Base-by-base conservation (phyloP, 2,888 invertebrate species). In the Caenorhabditis macrosperma region DNA sequence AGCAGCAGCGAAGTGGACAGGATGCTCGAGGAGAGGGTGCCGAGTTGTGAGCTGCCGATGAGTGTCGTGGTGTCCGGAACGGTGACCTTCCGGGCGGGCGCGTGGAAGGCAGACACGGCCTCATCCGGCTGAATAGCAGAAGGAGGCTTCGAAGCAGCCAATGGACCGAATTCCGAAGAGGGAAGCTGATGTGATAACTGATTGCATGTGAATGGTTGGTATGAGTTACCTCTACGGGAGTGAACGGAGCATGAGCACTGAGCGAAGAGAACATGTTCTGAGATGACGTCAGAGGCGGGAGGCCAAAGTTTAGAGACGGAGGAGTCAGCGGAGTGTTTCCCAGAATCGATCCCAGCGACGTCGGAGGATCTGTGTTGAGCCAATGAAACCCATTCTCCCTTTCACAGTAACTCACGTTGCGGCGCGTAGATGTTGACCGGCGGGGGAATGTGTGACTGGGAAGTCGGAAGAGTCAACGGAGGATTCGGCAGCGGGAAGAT, bases 91-190 rank as follows among this genome's bases (percentile, higher is more conserved):
- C 61, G 33, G 2, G 60, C 12, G 9, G 55, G 67, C 1, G 60
- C 50, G 24, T 63, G 64, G 72, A 61, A 77, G 5, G 81, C 81
- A 0, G 81, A 77, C n/a, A 77, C 22, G 0, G 60, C 44, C 2
- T 75, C 75, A 5, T 50, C 22, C 33, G 66, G 66, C 33, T 63
- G 71, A 22, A 69, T 61, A 7, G 54, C 46, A 6, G 50, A 44
- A 2, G 82, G 78, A 15, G 80, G 79, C 41, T 85, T 83, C 9
- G 80, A 76, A 10, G 80, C 83, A 1, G 76, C 20, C 12, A 83
- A n/a, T 6, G 83, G 83, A 0, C 82, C 80, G 44, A 78, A 81
- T 28, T 83, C 82, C 12, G 55, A 22, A 9, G 81, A 17, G 10
- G 76, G 64, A 12, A 79, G 26, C 80, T 79, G 68, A 12, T 67